These are phyloP conservation scores for Chionodraco myersi DNA, from an alignment of 2,113 vertebrate genomes.

Conservation along the genomic window DNA sequence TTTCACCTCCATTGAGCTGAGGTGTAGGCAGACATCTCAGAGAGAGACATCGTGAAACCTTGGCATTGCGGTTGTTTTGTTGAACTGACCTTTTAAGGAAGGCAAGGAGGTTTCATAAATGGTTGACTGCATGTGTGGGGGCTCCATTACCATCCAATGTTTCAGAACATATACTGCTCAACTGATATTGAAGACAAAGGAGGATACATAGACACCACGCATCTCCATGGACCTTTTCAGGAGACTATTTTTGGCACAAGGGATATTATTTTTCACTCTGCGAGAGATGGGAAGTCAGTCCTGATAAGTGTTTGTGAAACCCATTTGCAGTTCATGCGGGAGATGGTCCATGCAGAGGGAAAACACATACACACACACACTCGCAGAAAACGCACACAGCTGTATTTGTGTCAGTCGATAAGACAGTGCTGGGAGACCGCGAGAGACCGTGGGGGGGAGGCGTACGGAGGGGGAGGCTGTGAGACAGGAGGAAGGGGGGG, in stretches of 20 bases:
- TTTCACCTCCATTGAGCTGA: slow-evolving; percentile 3
- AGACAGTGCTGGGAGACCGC: slow-evolving; percentile 51
- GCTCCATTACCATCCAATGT: neutral
- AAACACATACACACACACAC: slow-evolving; percentile 25
- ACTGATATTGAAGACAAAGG: slow-evolving; percentile 40
- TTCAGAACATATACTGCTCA: neutral
- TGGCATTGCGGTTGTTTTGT: slow-evolving; percentile 42
- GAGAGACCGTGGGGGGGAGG: slow-evolving; percentile 14
- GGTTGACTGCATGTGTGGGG: slow-evolving; percentile 8
- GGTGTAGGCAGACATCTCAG: slow-evolving; percentile 7
- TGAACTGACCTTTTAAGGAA: slow-evolving; percentile 40
- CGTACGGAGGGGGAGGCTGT: neutral
- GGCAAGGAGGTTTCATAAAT: slow-evolving; percentile 42
- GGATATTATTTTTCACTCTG: slow-evolving; percentile 67
- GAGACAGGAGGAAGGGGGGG: neutral
- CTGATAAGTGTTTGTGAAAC: slow-evolving; percentile 79
- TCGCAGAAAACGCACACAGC: slow-evolving; percentile 16
- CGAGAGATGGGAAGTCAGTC: slow-evolving; percentile 62
- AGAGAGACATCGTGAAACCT: slow-evolving; percentile 17
- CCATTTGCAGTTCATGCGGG: slow-evolving; percentile 72
- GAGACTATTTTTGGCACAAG: slow-evolving; percentile 64
- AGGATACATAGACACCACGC: neutral
- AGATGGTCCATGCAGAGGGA: slow-evolving; percentile 51
- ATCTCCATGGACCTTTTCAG: slow-evolving; percentile 48
- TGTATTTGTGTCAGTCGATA: slow-evolving; percentile 75